These are phyloP conservation scores for Megaceryle torquata DNA, from an alignment of 2,113 vertebrate species.

Conservation along the genomic window DNA sequence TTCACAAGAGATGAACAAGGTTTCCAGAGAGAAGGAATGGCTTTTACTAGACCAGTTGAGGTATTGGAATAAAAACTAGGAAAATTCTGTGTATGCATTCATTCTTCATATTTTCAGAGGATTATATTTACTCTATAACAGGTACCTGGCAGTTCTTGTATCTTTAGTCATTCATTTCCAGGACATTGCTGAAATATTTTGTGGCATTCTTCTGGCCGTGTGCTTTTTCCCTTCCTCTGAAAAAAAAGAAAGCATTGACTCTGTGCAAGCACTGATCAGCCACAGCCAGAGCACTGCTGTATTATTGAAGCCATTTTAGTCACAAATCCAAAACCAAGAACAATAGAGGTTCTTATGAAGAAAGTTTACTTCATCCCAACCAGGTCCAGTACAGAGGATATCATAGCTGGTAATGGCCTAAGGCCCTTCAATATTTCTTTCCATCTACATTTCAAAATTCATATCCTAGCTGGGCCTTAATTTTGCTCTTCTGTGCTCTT, in stretches of 20 bases:
- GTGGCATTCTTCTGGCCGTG: not conserved
- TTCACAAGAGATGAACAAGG: not conserved
- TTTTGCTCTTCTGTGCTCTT: not conserved
- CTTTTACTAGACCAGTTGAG: not conserved
- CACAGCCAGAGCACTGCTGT: too few relatives aligned
- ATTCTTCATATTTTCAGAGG: not conserved
- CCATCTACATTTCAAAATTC: accelerated
- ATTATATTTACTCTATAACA: not conserved
- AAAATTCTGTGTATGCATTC: not conserved
- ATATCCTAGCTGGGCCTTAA: not conserved
- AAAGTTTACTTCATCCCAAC: too few relatives aligned
- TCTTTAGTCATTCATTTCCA: not conserved
- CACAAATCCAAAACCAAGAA: not conserved
- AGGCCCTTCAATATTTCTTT: not conserved
- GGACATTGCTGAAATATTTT: not conserved
- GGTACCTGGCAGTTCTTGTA: not conserved
- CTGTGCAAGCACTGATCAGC: too few relatives aligned
- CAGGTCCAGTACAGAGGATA: not conserved
- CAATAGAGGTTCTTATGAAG: not conserved
- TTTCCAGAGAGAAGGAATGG: not conserved
- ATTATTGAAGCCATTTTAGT: not conserved
- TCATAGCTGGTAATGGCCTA: not conserved
- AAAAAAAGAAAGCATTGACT: not conserved
- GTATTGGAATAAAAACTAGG: not conserved
- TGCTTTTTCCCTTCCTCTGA: not conserved